phyloP scores from a whole-genome alignment of 2,113 vertebrate genomes.

The Vulpes lagopus region DNA sequence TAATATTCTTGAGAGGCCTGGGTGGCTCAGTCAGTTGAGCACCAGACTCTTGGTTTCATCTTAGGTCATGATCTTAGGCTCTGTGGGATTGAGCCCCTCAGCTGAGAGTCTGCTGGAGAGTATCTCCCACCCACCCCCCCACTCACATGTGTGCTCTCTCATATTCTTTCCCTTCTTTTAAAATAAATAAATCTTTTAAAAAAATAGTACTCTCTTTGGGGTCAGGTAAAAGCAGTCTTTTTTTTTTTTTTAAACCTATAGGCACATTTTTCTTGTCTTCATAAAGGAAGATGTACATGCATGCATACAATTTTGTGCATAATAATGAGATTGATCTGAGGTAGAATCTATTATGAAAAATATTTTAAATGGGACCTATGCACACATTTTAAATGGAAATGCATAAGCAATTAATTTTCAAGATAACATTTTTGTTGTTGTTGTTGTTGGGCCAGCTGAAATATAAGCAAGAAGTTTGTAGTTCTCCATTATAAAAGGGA shows the following conservation, averaged over 20 bases:
- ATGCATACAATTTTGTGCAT: neutral
- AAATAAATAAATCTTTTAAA: neutral
- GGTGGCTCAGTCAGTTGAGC: neutral
- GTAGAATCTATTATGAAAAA: neutral
- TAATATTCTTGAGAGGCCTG: neutral
- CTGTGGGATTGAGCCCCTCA: neutral
- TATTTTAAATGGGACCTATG: constrained; percentile 36
- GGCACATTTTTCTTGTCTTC: constrained; percentile 8
- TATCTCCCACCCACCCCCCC: neutral
- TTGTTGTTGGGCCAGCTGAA: constrained; percentile 46
- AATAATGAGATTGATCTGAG: constrained; percentile 28
- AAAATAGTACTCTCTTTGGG: neutral
- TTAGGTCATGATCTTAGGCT: neutral
- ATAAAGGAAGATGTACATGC: constrained; percentile 11
- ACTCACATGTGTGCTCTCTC: neutral
- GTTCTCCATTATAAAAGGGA: neutral
- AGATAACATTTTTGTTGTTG: constrained; percentile 9
- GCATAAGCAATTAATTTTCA: neutral
- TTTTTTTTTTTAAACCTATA: neutral
- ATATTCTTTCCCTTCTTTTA: neutral
- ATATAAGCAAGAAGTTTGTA: constrained; percentile 32
- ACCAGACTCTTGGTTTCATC: neutral
- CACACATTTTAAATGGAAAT: constrained; percentile 49
- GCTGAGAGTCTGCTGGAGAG: neutral
- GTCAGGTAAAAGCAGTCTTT: neutral